Evolutionary conservation across 92 coral and sea anemone genomes (phyloP).

Genomic region (Parazoanthus darwini): DNA sequence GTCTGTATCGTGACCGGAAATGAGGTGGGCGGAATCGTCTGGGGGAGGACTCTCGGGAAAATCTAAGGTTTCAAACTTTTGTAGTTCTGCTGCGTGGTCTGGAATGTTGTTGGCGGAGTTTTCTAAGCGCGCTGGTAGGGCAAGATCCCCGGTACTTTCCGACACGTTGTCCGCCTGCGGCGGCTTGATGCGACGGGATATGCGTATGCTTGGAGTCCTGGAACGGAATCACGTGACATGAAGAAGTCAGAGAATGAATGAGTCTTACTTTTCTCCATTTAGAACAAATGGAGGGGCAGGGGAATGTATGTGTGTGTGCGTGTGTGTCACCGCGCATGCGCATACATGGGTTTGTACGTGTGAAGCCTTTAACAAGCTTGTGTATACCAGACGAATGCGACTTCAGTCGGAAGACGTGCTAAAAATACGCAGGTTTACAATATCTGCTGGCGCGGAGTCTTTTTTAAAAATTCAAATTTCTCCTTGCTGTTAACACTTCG

Average conservation of each 20-base stretch:
- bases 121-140: conserved; percentile 57
- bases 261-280: not conserved
- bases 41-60: conserved; percentile 87
- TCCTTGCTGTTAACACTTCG: too few relatives aligned
- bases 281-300: too few relatives aligned
- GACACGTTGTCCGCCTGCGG: conserved; percentile 70
- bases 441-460: too few relatives aligned
- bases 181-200: conserved; percentile 78
- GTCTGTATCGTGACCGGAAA: conserved; percentile 44
- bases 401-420: too few relatives aligned
- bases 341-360: too few relatives aligned
- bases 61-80: conserved; percentile 82
- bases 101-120: conserved; percentile 46
- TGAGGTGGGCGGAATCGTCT: conserved; percentile 57
- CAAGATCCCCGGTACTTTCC: conserved; percentile 79
- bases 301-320: too few relatives aligned
- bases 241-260: not conserved
- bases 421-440: too few relatives aligned
- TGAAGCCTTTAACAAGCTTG: too few relatives aligned
- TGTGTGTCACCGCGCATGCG: too few relatives aligned
- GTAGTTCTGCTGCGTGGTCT: conserved; percentile 67
- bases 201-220: conserved; percentile 95
- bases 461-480: too few relatives aligned
- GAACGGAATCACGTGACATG: not conserved
- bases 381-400: too few relatives aligned